phyloP scores from a whole-genome alignment of 2,113 vertebrate genomes.

The Stictonetta naevosa region DNA sequence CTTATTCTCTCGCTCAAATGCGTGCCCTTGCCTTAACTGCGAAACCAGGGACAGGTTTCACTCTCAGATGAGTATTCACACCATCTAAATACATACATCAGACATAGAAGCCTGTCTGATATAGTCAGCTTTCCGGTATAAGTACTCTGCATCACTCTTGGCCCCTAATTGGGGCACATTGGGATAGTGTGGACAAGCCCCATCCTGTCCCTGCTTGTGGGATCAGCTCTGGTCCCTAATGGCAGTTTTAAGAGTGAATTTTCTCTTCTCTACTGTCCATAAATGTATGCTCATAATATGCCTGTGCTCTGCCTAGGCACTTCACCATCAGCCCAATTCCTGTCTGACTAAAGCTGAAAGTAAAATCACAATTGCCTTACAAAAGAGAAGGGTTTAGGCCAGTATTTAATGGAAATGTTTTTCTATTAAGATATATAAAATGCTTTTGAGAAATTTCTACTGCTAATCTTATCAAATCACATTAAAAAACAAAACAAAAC shows the following conservation, averaged over 20 bases:
- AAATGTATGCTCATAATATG: background rate
- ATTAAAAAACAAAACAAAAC: background rate
- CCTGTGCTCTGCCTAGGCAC: background rate
- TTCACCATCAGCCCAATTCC: background rate
- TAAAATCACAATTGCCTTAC: background rate
- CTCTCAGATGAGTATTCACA: background rate
- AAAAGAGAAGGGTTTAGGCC: background rate
- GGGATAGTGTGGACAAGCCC: background rate
- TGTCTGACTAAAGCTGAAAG: background rate
- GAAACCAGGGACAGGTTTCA: accelerated
- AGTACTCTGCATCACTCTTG: background rate
- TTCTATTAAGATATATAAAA: background rate
- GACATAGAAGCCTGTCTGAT: background rate
- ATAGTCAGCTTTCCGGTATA: background rate
- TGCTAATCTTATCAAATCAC: background rate
- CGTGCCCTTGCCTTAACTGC: accelerated
- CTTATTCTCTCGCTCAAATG: background rate
- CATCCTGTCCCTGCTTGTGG: background rate
- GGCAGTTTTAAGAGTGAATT: background rate
- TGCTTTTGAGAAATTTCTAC: background rate
- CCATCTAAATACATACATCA: background rate
- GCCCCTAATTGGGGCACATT: background rate
- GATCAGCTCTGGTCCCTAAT: background rate
- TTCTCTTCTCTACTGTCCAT: background rate
- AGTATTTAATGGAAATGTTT: background rate